Percentiles rank a stretch among this genome's conserved stretches.
Evolutionary conservation across 2,888 invertebrate species (phyloP).

Genomic region (Apoda limacodes): DNA sequence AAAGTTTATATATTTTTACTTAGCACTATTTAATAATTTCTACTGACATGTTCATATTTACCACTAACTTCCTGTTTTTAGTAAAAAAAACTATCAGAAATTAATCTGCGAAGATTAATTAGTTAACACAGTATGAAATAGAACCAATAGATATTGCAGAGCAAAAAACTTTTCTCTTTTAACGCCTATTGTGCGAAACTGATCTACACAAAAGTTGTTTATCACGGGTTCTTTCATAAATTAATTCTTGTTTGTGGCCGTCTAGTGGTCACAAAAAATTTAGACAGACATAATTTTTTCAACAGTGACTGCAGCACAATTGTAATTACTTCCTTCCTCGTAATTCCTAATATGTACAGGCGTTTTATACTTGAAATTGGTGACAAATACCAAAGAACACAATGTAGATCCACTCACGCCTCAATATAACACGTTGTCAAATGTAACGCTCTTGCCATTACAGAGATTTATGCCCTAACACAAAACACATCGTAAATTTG

Average conservation of each 20-base stretch:
- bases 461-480: conserved; percentile 54
- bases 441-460: conserved; percentile 49
- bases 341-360: conserved; percentile 23
- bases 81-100: too few relatives aligned
- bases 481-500: conserved; percentile 52
- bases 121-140: conserved; percentile 37
- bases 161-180: conserved; percentile 28
- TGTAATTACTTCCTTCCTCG: conserved; percentile 3
- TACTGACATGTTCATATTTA: too few relatives aligned
- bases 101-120: too few relatives aligned
- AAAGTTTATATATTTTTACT: too few relatives aligned
- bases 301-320: conserved; percentile 6
- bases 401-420: too few relatives aligned
- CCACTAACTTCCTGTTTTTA: too few relatives aligned
- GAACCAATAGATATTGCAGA: conserved; percentile 26
- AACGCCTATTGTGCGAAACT: conserved; percentile 39
- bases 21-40: too few relatives aligned
- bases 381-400: conserved; percentile 41
- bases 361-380: conserved; percentile 24
- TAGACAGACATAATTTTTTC: too few relatives aligned
- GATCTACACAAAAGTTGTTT: conserved; percentile 37
- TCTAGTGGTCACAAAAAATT: too few relatives aligned
- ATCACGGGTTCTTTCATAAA: conserved; percentile 24
- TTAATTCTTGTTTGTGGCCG: too few relatives aligned
- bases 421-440: conserved; percentile 22